A percentile compares a stretch with the other conserved stretches of the same genome.
Evolutionary conservation across 2,888 invertebrate species (phyloP).

Genomic region (Dynastes tityus): DNA sequence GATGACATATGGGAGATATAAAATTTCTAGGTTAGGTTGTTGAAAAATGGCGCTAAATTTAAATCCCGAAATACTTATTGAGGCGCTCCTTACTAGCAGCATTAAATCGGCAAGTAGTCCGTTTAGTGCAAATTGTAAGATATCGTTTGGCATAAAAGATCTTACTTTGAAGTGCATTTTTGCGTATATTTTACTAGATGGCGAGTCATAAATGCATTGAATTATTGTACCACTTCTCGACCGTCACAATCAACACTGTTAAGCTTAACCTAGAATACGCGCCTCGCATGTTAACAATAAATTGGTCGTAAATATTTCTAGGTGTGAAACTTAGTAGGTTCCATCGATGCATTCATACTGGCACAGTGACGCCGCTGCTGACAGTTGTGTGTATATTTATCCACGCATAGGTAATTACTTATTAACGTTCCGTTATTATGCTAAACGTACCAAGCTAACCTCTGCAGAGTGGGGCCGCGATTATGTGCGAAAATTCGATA

Average conservation of each 20-base stretch:
- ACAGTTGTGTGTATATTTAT: conserved; percentile 29
- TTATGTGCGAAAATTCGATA: conserved; percentile 3
- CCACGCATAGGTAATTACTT: conserved; percentile 27
- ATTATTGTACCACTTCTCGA: conserved; percentile 6
- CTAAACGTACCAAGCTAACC: conserved; percentile 13
- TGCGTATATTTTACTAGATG: not conserved
- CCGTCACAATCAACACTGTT: conserved; percentile 34
- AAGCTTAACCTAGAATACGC: conserved; percentile 57
- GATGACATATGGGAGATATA: too few relatives aligned
- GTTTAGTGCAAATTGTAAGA: too few relatives aligned
- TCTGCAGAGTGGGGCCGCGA: conserved; percentile 1
- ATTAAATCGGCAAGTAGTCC: too few relatives aligned
- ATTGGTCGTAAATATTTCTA: conserved; percentile 31
- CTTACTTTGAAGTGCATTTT: too few relatives aligned
- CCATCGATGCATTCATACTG: conserved; percentile 12
- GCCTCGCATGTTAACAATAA: conserved; percentile 53
- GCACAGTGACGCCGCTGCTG: not conserved
- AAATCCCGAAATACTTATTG: too few relatives aligned
- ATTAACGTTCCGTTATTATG: conserved; percentile 38
- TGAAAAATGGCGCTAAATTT: too few relatives aligned
- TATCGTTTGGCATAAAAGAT: too few relatives aligned
- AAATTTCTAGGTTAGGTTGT: too few relatives aligned
- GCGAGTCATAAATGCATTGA: not conserved
- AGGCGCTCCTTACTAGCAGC: too few relatives aligned
- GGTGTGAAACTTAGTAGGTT: conserved; percentile 43